phyloP scores from a whole-genome alignment of 2,113 vertebrate species.

The Mustelus asterias region DNA sequence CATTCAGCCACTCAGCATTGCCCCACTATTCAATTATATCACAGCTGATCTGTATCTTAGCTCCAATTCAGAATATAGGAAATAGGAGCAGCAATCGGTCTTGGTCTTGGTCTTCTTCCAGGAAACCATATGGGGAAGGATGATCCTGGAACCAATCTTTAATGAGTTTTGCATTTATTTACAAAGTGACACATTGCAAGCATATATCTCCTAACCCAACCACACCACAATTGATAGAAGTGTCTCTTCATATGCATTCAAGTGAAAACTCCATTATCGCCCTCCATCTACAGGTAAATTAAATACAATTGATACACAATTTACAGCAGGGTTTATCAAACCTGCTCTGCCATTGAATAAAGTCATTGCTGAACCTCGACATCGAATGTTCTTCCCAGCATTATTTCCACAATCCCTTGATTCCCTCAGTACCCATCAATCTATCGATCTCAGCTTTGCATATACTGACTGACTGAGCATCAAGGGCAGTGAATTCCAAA shows the following conservation, averaged over 20 bases:
- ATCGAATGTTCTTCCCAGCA: background rate
- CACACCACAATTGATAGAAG: no score
- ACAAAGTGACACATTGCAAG: no score
- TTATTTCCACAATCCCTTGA: no score
- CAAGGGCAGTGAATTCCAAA: no score
- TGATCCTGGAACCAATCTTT: no score
- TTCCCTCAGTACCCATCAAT: no score
- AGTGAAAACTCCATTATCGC: background rate
- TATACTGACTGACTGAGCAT: no score
- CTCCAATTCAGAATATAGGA: background rate
- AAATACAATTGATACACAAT: background rate
- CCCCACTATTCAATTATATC: background rate
- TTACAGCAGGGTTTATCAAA: background rate
- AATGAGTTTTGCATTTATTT: no score
- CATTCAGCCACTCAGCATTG: background rate
- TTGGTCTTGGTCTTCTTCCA: background rate
- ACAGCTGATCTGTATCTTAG: background rate
- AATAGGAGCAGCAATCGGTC: background rate
- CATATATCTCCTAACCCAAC: no score
- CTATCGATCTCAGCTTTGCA: no score
- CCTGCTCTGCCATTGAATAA: background rate
- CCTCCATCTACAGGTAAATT: background rate
- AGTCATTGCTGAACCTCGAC: background rate
- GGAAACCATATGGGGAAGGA: no score
- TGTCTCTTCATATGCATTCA: background rate